Base-by-base conservation (phyloP, 1,140 invertebrate species). In the Trichomalopsis sarcophagae region DNA sequence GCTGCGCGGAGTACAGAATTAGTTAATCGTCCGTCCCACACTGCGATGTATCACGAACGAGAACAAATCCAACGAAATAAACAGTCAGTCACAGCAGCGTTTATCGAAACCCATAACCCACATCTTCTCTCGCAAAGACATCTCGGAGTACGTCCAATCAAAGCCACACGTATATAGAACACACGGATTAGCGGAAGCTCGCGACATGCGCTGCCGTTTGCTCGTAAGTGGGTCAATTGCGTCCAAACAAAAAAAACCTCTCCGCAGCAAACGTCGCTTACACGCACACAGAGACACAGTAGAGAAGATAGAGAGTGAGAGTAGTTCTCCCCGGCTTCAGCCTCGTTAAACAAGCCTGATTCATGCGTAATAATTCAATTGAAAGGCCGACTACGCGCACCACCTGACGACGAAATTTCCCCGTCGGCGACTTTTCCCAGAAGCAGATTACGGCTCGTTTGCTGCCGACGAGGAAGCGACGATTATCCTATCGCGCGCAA, bases 401-500 rank as follows among this genome's bases (percentile, higher is more conserved):
- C 62, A 68, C 62, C 62, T 69, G 78, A 62, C n/a, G 11, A 13
- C 33, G 23, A 62, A 78, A 33, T 68, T 66, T 66, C 33, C 55
- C 33, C 77, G 77, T 30, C 30, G 14, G 17, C 36, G 33, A 47
- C 17, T 86, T 83, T 86, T 85, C 69, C 66, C 27, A 66, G 85
- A 81, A 82, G 87, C 40, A 36, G 80, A 87, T 84, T 76, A 85
- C 76, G 30, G 55, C 33, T 80, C 66, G 33, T 79, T 74, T 71
- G 86, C 55, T 50, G 86, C 55, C 76, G 47, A 78, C 73, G 23
- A 75, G 30, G 55, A 27, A 55, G 77, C 33, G 44, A 69, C 88
- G 87, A 91, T 90, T 91, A 90, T 89, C 84, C 86, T 87, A 88
- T 89, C 88, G 87, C 88, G 87, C 81, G 88, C 88, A 89, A 90